A percentile compares a stretch with the other conserved stretches of the same genome.
Conservation (phyloP, 2,113 vertebrate genomes). For the Chamaetylas fuelleborni region DNA sequence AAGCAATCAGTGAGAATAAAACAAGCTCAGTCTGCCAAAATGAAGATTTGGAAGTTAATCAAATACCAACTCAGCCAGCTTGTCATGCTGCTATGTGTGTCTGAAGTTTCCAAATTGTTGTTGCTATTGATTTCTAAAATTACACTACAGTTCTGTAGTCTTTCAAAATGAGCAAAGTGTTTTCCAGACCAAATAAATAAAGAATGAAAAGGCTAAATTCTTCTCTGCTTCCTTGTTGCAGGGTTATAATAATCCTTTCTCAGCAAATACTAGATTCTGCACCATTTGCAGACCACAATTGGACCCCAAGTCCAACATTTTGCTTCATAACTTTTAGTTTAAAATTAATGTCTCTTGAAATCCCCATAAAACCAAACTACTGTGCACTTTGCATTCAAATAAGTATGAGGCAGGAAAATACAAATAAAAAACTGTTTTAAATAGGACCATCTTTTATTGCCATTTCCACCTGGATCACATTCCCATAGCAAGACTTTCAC, state of each 20-base stretch:
- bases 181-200: background rate
- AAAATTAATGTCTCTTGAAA: background rate
- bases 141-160: background rate
- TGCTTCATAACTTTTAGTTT: background rate
- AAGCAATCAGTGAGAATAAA: conserved; percentile 15
- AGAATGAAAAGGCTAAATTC: background rate
- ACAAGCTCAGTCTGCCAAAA: conserved; percentile 11
- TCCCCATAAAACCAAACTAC: background rate
- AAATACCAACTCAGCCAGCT: background rate
- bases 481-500: background rate
- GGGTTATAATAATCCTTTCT: background rate
- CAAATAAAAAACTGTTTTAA: background rate
- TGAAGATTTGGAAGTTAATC: conserved; percentile 25
- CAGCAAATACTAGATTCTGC: background rate
- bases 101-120: background rate
- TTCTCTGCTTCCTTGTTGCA: background rate
- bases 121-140: background rate
- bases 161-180: background rate
- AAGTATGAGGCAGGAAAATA: background rate
- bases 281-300: background rate
- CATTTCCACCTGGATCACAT: background rate
- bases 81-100: background rate
- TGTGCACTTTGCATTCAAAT: background rate
- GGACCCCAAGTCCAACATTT: background rate
- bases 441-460: background rate